phyloP scores from a whole-genome alignment of 2,113 vertebrate genomes.

The Aspidoscelis tigris region DNA sequence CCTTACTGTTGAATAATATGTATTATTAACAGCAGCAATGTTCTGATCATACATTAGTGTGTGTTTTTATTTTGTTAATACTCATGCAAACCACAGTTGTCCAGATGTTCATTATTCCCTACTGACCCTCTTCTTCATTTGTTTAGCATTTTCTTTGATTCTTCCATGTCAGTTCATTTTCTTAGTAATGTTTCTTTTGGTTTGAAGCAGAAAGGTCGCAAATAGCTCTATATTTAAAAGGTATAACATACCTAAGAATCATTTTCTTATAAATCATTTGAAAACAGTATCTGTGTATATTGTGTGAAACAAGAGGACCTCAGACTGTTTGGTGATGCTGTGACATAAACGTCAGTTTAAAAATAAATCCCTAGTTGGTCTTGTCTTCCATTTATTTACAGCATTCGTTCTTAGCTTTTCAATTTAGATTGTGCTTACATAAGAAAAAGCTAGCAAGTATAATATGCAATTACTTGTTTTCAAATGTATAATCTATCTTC shows the following conservation, averaged over 20 bases:
- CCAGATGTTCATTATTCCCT: constrained; percentile 5
- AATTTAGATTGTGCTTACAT: constrained; percentile 20
- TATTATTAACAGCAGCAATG: background rate
- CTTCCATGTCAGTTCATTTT: background rate
- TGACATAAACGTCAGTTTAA: constrained; percentile 14
- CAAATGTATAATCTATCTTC: constrained; percentile 20
- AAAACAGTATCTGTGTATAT: background rate
- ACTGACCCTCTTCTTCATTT: background rate
- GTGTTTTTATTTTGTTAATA: background rate
- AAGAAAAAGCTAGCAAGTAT: constrained; percentile 33
- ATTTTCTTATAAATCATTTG: background rate
- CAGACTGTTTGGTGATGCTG: background rate
- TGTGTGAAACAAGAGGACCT: constrained; percentile 13
- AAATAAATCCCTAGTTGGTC: background rate
- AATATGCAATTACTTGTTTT: constrained; percentile 14
- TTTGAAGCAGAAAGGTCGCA: background rate
- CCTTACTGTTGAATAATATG: constrained; percentile 9
- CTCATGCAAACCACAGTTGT: background rate
- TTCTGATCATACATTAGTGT: background rate
- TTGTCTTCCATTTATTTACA: constrained; percentile 15
- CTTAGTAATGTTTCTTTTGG: background rate
- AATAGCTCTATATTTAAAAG: background rate
- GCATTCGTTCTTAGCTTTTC: constrained; percentile 22
- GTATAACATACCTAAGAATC: background rate
- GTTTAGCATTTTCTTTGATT: background rate